Evolutionary conservation across 1,140 invertebrate genomes (phyloP).

Genomic region (Plectus sambesii): DNA sequence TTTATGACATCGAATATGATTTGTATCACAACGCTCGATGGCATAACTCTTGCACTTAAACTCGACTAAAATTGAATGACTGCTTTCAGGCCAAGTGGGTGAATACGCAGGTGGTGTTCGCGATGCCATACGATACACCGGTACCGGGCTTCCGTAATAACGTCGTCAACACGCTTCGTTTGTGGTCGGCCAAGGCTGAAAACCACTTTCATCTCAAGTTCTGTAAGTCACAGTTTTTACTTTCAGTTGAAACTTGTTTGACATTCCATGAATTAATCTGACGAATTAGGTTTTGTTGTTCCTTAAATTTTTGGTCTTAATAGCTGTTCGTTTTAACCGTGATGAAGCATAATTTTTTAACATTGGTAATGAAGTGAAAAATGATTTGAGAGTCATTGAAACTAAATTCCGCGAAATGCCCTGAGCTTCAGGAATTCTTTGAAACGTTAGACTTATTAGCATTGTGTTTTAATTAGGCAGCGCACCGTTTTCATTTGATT

Average conservation of each 20-base stretch:
- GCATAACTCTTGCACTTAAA: too few relatives aligned
- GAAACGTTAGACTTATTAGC: not conserved
- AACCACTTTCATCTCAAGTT: constrained; percentile 91
- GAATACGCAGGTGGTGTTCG: constrained; percentile 67
- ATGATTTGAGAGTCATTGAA: too few relatives aligned
- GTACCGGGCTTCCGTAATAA: constrained; percentile 97
- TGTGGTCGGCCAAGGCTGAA: constrained; percentile 97
- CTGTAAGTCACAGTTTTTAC: constrained; percentile 59
- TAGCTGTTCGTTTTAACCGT: too few relatives aligned
- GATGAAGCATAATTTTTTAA: too few relatives aligned
- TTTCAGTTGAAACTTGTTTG: not conserved
- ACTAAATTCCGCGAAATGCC: too few relatives aligned
- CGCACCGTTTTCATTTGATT: not conserved
- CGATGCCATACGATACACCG: constrained; percentile 95
- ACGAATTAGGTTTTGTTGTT: not conserved
- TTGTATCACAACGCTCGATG: too few relatives aligned
- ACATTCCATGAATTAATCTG: not conserved
- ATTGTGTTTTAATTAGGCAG: not conserved
- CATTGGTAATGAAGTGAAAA: too few relatives aligned
- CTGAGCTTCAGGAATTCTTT: constrained; percentile 1
- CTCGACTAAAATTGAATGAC: too few relatives aligned
- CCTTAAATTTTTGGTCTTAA: too few relatives aligned
- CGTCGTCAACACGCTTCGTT: constrained; percentile 85
- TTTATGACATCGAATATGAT: too few relatives aligned
- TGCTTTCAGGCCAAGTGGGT: constrained; percentile 33